phyloP scores from a whole-genome alignment of 2,113 vertebrate species.

The Asarcornis scutulata region DNA sequence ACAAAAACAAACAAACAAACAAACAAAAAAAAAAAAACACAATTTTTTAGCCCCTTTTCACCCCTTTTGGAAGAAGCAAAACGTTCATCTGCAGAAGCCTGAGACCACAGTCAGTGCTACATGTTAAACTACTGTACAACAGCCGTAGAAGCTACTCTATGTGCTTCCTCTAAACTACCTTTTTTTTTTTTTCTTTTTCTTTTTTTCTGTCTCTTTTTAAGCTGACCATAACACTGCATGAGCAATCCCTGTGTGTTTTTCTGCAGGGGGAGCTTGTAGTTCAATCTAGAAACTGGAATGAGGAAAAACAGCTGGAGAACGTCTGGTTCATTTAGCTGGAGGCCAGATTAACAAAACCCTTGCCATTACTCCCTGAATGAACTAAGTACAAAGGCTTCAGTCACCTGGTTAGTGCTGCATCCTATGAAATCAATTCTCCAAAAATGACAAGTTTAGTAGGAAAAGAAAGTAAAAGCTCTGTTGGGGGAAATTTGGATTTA shows the following conservation, averaged over 20 bases:
- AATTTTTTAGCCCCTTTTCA: background rate
- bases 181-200: background rate
- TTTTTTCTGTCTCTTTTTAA: background rate
- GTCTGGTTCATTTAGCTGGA: background rate
- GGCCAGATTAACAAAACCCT: background rate
- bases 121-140: background rate
- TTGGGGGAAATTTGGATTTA: background rate
- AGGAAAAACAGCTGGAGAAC: background rate
- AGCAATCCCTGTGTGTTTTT: background rate
- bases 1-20: too few species aligned
- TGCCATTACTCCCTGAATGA: background rate
- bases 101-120: background rate
- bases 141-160: background rate
- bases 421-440: background rate
- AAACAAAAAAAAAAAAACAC: too few species aligned
- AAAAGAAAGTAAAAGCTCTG: background rate
- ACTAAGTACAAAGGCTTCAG: background rate
- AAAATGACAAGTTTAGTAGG: background rate
- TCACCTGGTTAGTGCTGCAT: background rate
- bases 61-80: background rate
- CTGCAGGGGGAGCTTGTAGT: background rate
- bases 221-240: fast-evolving
- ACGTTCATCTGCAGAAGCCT: background rate
- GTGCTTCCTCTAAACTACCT: background rate
- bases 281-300: background rate